Percentiles rank a stretch among this genome's conserved stretches.
These are phyloP conservation scores for Lophius piscatorius DNA, from an alignment of 2,113 vertebrate species.

Conservation along the genomic window DNA sequence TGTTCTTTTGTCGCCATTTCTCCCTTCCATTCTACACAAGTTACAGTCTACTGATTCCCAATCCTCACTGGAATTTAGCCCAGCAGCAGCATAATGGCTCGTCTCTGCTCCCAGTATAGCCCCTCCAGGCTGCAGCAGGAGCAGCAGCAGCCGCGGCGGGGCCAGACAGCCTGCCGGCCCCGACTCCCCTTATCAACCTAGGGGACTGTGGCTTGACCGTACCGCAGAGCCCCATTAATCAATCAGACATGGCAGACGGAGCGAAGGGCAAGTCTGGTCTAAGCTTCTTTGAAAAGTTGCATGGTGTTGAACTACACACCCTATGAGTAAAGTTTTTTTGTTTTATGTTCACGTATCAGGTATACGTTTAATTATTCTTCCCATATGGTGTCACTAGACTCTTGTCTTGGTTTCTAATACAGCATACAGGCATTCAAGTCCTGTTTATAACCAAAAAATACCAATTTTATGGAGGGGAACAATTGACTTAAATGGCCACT, in stretches of 20 bases:
- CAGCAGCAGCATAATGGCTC: conserved; percentile 62
- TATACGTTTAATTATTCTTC: too few relatives aligned
- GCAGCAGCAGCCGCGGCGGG: conserved; percentile 27
- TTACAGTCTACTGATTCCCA: conserved; percentile 73
- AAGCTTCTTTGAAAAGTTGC: conserved; percentile 7
- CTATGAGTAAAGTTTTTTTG: background rate
- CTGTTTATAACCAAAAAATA: too few relatives aligned
- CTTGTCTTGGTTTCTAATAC: too few relatives aligned
- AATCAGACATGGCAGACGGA: conserved; percentile 45
- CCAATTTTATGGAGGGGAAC: background rate
- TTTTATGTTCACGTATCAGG: background rate
- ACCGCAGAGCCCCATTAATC: conserved; percentile 58
- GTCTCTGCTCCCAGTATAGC: conserved; percentile 49
- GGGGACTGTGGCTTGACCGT: conserved; percentile 36
- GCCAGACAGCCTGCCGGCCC: conserved; percentile 50
- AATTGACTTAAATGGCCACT: background rate
- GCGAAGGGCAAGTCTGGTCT: conserved; percentile 39
- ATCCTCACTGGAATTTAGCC: conserved; percentile 75
- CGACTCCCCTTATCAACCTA: conserved; percentile 49
- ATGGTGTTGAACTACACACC: background rate
- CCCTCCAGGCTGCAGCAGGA: conserved; percentile 53
- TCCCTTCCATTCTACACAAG: conserved; percentile 58
- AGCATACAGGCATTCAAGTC: too few relatives aligned
- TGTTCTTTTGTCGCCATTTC: too few relatives aligned
- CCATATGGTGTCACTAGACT: too few relatives aligned